Conservation (phyloP, 2,113 vertebrate species). For the Albula glossodonta region DNA sequence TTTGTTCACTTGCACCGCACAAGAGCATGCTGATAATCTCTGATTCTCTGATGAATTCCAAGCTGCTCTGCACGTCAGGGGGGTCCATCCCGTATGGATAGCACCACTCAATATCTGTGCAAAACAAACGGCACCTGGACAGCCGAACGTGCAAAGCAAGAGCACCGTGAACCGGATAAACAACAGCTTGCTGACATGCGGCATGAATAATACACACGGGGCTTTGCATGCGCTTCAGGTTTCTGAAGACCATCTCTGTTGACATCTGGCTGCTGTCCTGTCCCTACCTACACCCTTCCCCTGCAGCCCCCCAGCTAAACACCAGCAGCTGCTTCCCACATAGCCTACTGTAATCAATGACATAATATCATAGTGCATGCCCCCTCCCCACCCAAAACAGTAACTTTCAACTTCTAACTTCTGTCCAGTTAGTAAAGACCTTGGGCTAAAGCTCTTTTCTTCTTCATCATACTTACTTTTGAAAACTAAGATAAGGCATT, state of each 20-base stretch:
- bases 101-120: neutral
- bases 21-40: neutral
- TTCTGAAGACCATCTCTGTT: neutral
- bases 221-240: neutral
- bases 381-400: too few relatives aligned
- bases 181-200: neutral
- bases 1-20: neutral
- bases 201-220: neutral
- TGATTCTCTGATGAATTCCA: neutral
- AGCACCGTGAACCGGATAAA: neutral
- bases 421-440: too few relatives aligned
- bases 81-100: neutral
- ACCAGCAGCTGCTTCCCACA: neutral
- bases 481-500: too few relatives aligned
- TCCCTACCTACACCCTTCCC: neutral
- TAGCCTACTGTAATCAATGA: neutral
- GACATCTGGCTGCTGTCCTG: neutral
- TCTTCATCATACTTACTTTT: too few relatives aligned
- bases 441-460: too few relatives aligned
- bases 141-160: neutral
- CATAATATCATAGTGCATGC: neutral
- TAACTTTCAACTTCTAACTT: too few relatives aligned
- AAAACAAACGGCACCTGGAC: neutral
- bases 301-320: neutral
- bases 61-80: neutral